These are phyloP conservation scores for Nematostella vectensis DNA, from an alignment of 92 coral and sea anemone species.

Conservation along the genomic window DNA sequence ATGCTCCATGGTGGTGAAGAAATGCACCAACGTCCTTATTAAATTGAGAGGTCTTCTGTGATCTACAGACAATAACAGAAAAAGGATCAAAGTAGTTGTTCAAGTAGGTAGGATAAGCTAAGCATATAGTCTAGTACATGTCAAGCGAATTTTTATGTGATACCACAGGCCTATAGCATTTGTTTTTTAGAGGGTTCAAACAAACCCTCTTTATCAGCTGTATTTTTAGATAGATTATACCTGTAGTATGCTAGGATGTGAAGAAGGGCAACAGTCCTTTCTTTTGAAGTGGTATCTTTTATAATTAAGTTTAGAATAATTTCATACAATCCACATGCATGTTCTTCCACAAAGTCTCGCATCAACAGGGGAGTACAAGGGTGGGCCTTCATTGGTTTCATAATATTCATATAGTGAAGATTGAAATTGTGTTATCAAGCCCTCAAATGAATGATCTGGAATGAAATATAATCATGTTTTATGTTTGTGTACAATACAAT, in stretches of 20 bases:
- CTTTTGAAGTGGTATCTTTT: constrained; percentile 1
- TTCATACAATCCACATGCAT: constrained; percentile 14
- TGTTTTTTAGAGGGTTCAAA: no score
- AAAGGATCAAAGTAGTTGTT: not conserved
- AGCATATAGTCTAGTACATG: not conserved
- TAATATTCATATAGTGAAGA: constrained; percentile 6
- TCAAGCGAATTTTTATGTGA: no score
- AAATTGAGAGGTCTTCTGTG: constrained; percentile 23
- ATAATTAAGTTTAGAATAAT: not conserved
- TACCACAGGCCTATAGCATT: no score
- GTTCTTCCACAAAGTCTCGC: constrained; percentile 10
- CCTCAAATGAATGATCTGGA: constrained; percentile 9
- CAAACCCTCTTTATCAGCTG: not conserved
- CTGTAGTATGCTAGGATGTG: constrained; percentile 24
- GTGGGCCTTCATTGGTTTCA: constrained; percentile 7
- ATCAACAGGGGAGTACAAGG: constrained; percentile 8
- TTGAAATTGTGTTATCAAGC: constrained; percentile 11
- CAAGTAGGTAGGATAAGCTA: not conserved
- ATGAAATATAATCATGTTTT: no score
- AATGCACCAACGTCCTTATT: constrained; percentile 25
- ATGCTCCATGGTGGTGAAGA: constrained; percentile 35
- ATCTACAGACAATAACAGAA: constrained; percentile 2
- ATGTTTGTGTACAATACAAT: not conserved
- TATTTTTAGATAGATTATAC: constrained; percentile 6
- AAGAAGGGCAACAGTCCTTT: constrained; percentile 22